Percentiles rank a stretch among this genome's conserved stretches.
Evolutionary conservation across 2,888 invertebrate genomes (phyloP).

Genomic region (Pyralis farinalis): DNA sequence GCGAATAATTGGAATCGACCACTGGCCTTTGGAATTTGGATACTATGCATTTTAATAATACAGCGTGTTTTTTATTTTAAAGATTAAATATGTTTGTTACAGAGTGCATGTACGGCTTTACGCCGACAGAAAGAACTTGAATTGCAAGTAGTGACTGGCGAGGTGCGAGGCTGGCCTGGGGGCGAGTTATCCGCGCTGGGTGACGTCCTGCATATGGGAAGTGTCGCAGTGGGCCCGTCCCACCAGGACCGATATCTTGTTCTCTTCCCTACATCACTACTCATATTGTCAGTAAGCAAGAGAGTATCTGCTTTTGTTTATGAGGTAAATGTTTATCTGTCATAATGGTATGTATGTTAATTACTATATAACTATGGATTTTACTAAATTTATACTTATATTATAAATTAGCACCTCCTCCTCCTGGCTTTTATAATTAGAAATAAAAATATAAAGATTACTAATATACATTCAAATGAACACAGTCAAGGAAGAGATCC

Average conservation of each 20-base stretch:
- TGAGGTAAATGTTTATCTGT: conserved; percentile 82
- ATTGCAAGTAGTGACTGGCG: conserved; percentile 95
- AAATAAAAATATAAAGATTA: too few relatives aligned
- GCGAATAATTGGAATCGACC: too few relatives aligned
- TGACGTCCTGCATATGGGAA: conserved; percentile 95
- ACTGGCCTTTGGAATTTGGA: too few relatives aligned
- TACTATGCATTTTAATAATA: too few relatives aligned
- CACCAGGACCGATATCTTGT: conserved; percentile 95
- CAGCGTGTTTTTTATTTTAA: too few relatives aligned
- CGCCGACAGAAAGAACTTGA: conserved; percentile 97
- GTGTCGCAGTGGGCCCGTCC: conserved; percentile 92
- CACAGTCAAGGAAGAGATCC: too few relatives aligned
- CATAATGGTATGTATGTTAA: too few relatives aligned
- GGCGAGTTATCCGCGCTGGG: conserved; percentile 83
- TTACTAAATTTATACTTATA: too few relatives aligned
- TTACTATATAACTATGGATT: too few relatives aligned
- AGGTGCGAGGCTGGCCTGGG: conserved; percentile 97
- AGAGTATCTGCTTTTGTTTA: conserved; percentile 97
- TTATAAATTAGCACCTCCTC: too few relatives aligned
- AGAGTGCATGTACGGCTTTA: conserved; percentile 93
- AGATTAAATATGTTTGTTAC: conserved; percentile 26
- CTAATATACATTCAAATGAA: too few relatives aligned
- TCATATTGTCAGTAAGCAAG: conserved; percentile 94
- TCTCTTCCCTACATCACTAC: conserved; percentile 92
- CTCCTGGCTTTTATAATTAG: too few relatives aligned